Evolutionary conservation across 1,140 invertebrate species (phyloP), one percentile per base, ranked within the genome.

Genomic region (Bombus balteatus): DNA sequence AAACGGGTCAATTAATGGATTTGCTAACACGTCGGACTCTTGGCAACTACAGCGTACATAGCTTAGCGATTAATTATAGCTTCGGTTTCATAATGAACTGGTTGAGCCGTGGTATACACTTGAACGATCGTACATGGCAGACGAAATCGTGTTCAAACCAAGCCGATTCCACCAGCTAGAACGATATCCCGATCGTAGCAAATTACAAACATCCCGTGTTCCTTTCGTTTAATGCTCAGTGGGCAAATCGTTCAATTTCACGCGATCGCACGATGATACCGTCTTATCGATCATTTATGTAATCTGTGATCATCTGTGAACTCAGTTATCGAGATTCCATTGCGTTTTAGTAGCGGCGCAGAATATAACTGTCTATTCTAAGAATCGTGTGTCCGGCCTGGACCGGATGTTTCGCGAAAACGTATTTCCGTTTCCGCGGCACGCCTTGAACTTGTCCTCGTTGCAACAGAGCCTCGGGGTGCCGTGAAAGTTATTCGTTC

Each of bases 361-460:
- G 25, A 57, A 15, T 12, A 32, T 10, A 12, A 22, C 39, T 32
- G 15, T 28, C 25, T 32, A 9, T 39, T 73, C 39, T 18, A 32
- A 25, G n/a, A 47, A 73, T 28, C 6, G 18, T 15, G 10, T 2
- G 9, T 39, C n/a, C 25, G 0, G 3, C 5, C 43, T 2, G 25
- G 25, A 15, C 32, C 41, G 18, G 32, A 47, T 43, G 34, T 43
- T 37, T 41, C 25, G 2, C 77, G n/a, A 66, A 41, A 72, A 65
- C 37, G 53, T 68, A 73, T 70, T 88, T 87, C 87, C 87, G 81
- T 85, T 91, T 88, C 59, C 47, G 73, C 66, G 71, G 72, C 75
- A 86, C 68, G 65, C 86, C 85, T 91, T 89, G 87, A 86, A 90
- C 89, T 90, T 89, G 87, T 70, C 73, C 82, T 84, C 87, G 39